Percentiles rank a stretch among this genome's conserved stretches.
phyloP scores from a whole-genome alignment of 2,113 vertebrate species.

The Columbina picui region DNA sequence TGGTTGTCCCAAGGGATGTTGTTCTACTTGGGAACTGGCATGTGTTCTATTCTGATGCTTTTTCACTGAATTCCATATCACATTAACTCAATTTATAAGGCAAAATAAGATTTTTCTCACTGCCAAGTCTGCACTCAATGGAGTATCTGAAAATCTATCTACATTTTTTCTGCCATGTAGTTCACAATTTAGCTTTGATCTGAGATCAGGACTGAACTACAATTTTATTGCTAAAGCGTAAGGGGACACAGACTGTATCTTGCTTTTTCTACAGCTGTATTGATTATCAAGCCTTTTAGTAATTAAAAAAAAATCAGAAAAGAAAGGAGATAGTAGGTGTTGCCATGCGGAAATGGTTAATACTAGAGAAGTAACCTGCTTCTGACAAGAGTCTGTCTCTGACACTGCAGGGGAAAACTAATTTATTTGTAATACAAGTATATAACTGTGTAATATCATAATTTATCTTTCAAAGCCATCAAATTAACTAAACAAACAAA shows the following conservation, averaged over 20 bases:
- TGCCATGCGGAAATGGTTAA: neutral
- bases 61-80: neutral
- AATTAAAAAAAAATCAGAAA: neutral
- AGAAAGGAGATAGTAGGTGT: neutral
- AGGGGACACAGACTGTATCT: neutral
- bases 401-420: neutral
- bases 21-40: neutral
- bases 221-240: slow-evolving; percentile 18
- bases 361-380: neutral
- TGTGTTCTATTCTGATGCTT: neutral
- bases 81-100: neutral
- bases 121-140: neutral
- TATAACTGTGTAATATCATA: neutral
- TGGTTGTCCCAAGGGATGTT: neutral
- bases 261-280: neutral
- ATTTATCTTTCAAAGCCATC: neutral
- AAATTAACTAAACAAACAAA: neutral
- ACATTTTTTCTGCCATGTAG: neutral
- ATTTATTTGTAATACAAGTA: neutral
- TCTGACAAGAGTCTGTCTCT: neutral
- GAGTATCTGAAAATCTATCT: neutral
- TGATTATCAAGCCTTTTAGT: neutral
- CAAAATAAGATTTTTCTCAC: slow-evolving; percentile 8
- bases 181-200: slow-evolving; percentile 11
- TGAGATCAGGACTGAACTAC: neutral